A percentile compares a stretch with the other conserved stretches of the same genome.
These are phyloP conservation scores for Melanotaenia nigrans DNA, from an alignment of 2,797 vertebrate species.

Conservation along the genomic window DNA sequence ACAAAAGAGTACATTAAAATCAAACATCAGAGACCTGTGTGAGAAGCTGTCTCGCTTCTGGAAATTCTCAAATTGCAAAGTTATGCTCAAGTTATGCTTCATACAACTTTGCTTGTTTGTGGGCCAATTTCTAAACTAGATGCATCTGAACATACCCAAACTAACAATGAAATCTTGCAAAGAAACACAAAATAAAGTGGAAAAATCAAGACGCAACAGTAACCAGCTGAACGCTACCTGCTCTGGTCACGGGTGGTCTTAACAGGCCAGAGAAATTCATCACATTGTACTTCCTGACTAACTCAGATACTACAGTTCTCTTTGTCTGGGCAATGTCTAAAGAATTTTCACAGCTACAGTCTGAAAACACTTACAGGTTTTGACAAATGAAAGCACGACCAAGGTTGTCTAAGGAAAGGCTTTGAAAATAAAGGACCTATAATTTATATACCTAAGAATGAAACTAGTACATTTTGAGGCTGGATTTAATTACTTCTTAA, in stretches of 20 bases:
- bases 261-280: neutral
- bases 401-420: neutral
- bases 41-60: no score
- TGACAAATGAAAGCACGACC: neutral
- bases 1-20: neutral
- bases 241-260: neutral
- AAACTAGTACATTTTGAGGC: neutral
- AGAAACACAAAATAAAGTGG: neutral
- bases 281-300: neutral
- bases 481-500: neutral
- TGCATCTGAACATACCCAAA: neutral
- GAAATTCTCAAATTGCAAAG: neutral
- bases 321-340: no score
- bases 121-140: neutral
- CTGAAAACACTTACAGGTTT: neutral
- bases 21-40: neutral
- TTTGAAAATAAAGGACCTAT: neutral
- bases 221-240: neutral
- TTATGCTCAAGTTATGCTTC: neutral
- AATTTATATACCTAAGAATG: neutral
- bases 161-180: neutral
- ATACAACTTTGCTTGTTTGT: neutral
- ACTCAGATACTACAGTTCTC: neutral
- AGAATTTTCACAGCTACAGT: neutral
- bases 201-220: neutral